Evolutionary conservation across 1,140 invertebrate species (phyloP).

Genomic region (Pseudoatta argentina): DNA sequence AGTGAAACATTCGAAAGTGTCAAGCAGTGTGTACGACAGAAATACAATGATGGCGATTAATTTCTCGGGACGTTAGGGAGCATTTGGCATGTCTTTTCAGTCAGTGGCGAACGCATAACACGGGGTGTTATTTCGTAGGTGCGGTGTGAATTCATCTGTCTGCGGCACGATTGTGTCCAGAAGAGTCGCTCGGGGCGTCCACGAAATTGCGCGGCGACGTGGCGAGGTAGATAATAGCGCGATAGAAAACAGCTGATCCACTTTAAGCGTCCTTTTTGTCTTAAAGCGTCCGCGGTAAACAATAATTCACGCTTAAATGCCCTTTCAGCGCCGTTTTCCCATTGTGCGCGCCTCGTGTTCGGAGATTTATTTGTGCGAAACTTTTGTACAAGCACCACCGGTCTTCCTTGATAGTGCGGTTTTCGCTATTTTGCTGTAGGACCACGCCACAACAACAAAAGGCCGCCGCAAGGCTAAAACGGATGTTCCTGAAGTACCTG

Average conservation of each 20-base stretch:
- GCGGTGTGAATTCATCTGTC: slow-evolving; percentile 19
- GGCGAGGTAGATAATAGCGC: slow-evolving; percentile 45
- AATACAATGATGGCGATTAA: slow-evolving; percentile 22
- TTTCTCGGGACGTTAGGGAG: slow-evolving; percentile 36
- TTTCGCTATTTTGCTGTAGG: slow-evolving; percentile 70
- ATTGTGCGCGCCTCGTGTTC: slow-evolving; percentile 76
- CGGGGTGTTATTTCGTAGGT: slow-evolving; percentile 28
- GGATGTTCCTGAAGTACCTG: slow-evolving; percentile 60
- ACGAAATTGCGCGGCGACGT: slow-evolving; percentile 36
- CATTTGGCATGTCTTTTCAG: slow-evolving; percentile 26
- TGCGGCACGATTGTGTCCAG: slow-evolving; percentile 62
- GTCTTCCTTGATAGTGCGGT: slow-evolving; percentile 70
- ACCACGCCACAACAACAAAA: slow-evolving; percentile 69
- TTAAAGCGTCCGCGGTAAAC: slow-evolving; percentile 73
- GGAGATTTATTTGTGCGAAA: slow-evolving; percentile 77
- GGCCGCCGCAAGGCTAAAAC: slow-evolving; percentile 59
- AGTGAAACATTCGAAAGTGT: not conserved
- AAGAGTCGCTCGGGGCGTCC: slow-evolving; percentile 32
- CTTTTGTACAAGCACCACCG: slow-evolving; percentile 72
- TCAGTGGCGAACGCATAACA: not conserved
- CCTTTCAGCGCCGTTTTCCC: slow-evolving; percentile 71
- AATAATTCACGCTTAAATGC: slow-evolving; percentile 78
- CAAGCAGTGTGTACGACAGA: not conserved
- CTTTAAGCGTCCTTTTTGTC: slow-evolving; percentile 77
- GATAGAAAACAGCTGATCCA: slow-evolving; percentile 76